These are phyloP conservation scores for Drosophila prolongata DNA, from an alignment of 2,888 invertebrate species.

Conservation along the genomic window DNA sequence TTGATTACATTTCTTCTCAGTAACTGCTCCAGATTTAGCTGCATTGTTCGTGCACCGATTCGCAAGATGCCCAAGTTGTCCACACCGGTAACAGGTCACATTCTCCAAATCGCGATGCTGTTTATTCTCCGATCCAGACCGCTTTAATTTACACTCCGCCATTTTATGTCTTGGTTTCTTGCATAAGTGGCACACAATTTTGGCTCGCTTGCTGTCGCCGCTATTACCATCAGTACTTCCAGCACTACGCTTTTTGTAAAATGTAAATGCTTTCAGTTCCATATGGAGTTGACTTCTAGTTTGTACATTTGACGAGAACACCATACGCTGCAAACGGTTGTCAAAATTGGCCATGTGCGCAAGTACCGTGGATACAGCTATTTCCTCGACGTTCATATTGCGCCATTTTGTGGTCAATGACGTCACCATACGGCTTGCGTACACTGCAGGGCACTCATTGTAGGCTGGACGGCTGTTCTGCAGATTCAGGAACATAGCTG, in stretches of 20 bases:
- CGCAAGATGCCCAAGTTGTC: slow-evolving; percentile 21
- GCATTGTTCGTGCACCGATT: slow-evolving; percentile 24
- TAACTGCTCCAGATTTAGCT: background rate
- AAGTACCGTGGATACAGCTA: background rate
- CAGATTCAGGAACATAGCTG: too few species aligned
- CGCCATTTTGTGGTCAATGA: background rate
- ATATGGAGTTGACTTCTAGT: background rate
- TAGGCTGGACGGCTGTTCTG: too few species aligned
- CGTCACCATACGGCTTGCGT: slow-evolving; percentile 3
- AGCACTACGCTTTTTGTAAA: slow-evolving; percentile 1
- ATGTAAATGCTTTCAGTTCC: slow-evolving; percentile 1
- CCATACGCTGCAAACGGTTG: slow-evolving; percentile 4
- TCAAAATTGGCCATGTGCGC: slow-evolving; percentile 1
- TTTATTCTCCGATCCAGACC: slow-evolving; percentile 2
- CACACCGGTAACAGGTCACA: slow-evolving; percentile 1
- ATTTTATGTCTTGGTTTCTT: background rate
- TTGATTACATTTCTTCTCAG: slow-evolving; percentile 6
- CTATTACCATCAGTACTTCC: background rate
- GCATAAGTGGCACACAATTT: background rate
- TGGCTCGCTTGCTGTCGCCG: background rate
- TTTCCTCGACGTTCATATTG: background rate
- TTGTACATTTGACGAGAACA: background rate
- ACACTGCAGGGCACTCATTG: background rate
- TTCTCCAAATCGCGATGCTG: background rate
- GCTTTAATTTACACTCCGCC: background rate